Percentiles rank a stretch among this genome's conserved stretches.
These are phyloP conservation scores for Lethocerus indicus DNA, from an alignment of 1,140 invertebrate genomes.

Conservation along the genomic window DNA sequence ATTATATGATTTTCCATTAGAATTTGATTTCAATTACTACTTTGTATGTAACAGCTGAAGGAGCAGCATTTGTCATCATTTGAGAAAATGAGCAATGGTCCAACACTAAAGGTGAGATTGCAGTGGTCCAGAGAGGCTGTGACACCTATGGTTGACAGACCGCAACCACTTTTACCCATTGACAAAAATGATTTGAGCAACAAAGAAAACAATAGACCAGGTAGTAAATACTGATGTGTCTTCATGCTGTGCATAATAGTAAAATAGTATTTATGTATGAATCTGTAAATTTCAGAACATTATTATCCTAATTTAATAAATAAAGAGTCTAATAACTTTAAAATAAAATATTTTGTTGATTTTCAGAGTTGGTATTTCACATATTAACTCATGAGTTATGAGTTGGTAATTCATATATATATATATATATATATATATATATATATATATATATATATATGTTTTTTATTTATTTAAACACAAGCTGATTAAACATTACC, in stretches of 20 bases:
- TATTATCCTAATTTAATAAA: too few relatives aligned
- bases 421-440: background rate
- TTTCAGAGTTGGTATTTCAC: background rate
- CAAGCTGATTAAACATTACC: too few relatives aligned
- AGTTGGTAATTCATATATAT: background rate
- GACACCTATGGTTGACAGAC: constrained; percentile 47
- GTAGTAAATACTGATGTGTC: too few relatives aligned
- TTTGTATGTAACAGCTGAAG: constrained; percentile 1
- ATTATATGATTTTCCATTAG: background rate
- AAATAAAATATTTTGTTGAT: background rate
- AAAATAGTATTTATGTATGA: too few relatives aligned
- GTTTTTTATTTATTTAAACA: background rate
- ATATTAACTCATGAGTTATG: background rate
- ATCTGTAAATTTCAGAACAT: too few relatives aligned
- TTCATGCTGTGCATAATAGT: too few relatives aligned
- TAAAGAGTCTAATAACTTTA: too few relatives aligned
- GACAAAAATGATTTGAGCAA: constrained; percentile 21
- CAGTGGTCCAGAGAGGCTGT: constrained; percentile 61
- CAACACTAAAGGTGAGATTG: constrained; percentile 67
- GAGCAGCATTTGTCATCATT: constrained; percentile 10
- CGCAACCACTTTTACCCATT: constrained; percentile 27
- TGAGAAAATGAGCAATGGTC: constrained; percentile 29
- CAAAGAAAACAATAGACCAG: constrained; percentile 36
- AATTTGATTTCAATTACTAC: background rate
- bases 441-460: background rate